phyloP scores from a whole-genome alignment of 2,113 vertebrate species.

The Peromyscus californicus region DNA sequence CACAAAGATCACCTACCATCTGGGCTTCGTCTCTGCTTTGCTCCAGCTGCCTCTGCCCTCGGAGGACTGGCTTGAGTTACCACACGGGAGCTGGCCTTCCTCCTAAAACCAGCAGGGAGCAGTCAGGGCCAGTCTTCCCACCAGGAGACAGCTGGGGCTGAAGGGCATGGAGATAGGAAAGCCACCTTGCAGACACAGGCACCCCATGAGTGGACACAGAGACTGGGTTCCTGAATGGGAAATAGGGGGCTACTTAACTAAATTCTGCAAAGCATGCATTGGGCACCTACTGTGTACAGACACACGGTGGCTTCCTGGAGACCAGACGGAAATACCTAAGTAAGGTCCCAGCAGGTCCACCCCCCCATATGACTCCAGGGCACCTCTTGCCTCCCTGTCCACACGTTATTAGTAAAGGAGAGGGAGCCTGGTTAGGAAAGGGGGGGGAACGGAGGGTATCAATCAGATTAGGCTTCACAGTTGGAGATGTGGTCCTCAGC shows the following conservation, averaged over 20 bases:
- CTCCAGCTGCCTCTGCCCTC: not conserved
- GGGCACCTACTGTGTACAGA: not conserved
- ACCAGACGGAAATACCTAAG: not conserved
- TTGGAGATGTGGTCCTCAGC: not conserved
- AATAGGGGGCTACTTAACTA: not conserved
- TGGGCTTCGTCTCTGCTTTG: rapidly evolving
- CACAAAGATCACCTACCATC: conserved; percentile 52
- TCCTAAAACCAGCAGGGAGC: conserved; percentile 63
- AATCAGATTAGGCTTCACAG: not conserved
- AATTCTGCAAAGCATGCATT: not conserved
- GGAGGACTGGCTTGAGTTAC: rapidly evolving
- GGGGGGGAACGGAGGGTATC: not conserved
- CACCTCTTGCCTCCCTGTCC: rapidly evolving
- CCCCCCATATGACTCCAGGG: not conserved
- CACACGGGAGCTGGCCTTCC: conserved; percentile 24
- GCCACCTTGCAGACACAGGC: not conserved
- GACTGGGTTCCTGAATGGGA: not conserved
- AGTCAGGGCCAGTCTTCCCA: not conserved
- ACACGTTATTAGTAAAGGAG: not conserved
- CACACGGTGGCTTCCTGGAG: not conserved
- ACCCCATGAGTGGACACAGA: too few relatives aligned
- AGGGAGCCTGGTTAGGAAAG: not conserved
- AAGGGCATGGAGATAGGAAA: not conserved
- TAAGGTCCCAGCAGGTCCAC: too few relatives aligned
- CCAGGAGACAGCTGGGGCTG: not conserved